Percentiles rank a stretch among this genome's conserved stretches.
These are phyloP conservation scores for Calameuta idolon DNA, from an alignment of 2,888 invertebrate species.

Conservation along the genomic window DNA sequence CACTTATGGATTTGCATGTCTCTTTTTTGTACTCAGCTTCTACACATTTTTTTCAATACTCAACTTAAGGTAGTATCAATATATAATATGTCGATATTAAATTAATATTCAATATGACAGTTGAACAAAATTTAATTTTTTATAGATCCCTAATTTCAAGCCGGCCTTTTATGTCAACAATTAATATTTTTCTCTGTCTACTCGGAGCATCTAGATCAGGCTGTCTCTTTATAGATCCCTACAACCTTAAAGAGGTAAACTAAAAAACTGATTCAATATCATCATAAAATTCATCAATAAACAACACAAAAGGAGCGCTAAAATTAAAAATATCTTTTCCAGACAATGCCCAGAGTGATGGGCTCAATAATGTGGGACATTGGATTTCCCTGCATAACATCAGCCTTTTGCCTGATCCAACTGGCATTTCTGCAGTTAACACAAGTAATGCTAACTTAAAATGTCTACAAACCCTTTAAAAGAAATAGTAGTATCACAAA, in stretches of 20 bases:
- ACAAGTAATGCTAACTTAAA: conserved; percentile 55
- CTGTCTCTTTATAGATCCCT: conserved; percentile 72
- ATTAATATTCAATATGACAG: background rate
- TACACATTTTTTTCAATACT: conserved; percentile 71
- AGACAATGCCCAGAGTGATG: conserved; percentile 69
- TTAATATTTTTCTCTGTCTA: conserved; percentile 70
- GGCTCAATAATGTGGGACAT: conserved; percentile 70
- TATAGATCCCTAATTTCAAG: conserved; percentile 69
- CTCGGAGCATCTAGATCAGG: conserved; percentile 69
- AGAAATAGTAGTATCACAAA: background rate
- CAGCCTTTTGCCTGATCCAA: conserved; percentile 72
- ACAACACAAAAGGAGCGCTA: background rate
- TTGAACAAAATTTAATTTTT: conserved; percentile 19
- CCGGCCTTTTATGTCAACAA: conserved; percentile 71
- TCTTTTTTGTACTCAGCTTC: conserved; percentile 71
- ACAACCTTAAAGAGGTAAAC: conserved; percentile 69
- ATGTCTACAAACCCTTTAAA: background rate
- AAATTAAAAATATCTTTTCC: conserved; percentile 30
- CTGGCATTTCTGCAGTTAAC: conserved; percentile 71
- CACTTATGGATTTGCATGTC: conserved; percentile 70
- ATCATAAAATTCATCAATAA: background rate
- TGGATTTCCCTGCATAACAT: conserved; percentile 71
- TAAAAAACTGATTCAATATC: background rate
- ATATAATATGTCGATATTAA: conserved; percentile 1
- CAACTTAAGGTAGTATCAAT: conserved; percentile 67